Percentiles rank a stretch among this genome's conserved stretches.
phyloP scores from a whole-genome alignment of 2,797 vertebrate species.

The Squalus acanthias region DNA sequence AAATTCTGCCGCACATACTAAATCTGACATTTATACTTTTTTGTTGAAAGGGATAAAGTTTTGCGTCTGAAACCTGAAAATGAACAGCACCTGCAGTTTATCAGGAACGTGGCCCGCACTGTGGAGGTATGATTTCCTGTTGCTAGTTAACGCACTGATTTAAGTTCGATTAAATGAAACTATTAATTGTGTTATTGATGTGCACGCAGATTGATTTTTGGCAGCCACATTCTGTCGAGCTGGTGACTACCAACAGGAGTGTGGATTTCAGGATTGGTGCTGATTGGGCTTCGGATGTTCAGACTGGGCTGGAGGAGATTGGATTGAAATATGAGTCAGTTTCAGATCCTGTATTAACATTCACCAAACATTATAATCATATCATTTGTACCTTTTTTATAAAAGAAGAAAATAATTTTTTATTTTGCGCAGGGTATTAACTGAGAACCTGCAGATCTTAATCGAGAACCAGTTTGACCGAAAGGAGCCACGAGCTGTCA shows the following conservation, averaged over 20 bases:
- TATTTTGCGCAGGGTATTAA: conserved; percentile 66
- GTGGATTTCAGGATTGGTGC: conserved; percentile 76
- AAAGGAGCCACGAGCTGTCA: conserved; percentile 37
- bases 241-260: conserved; percentile 61
- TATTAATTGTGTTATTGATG: not conserved
- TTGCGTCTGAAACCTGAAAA: conserved; percentile 71
- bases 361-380: not conserved
- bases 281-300: conserved; percentile 57
- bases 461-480: conserved; percentile 67
- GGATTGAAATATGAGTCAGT: conserved; percentile 68
- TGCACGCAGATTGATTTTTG: conserved; percentile 70
- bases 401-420: not conserved
- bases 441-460: conserved; percentile 66
- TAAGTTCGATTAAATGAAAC: not conserved
- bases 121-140: conserved; percentile 61
- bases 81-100: conserved; percentile 67
- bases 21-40: conserved; percentile 17
- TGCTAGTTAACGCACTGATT: conserved; percentile 18
- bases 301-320: conserved; percentile 65
- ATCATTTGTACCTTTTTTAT: not conserved
- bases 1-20: not conserved
- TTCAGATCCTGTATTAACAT: not conserved
- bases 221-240: conserved; percentile 66
- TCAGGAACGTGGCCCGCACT: conserved; percentile 64
- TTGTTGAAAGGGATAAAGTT: conserved; percentile 70